Conservation (phyloP, 2,113 vertebrate species). For the Mus pahari region DNA sequence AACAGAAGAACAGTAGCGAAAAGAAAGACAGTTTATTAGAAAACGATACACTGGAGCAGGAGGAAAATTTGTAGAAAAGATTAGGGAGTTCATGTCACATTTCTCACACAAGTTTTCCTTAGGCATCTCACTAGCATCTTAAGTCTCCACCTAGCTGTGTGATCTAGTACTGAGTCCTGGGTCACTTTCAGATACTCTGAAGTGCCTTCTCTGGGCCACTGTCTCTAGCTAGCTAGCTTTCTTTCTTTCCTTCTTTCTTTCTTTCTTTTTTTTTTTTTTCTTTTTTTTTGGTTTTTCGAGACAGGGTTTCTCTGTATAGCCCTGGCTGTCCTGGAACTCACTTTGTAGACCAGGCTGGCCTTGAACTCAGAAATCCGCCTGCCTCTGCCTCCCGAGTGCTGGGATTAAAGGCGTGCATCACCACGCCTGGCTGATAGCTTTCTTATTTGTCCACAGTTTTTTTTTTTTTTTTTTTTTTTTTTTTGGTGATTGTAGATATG, state of each 20-base stretch:
- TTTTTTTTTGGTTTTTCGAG: too few species aligned
- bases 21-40: background rate
- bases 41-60: background rate
- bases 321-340: too few species aligned
- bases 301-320: too few species aligned
- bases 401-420: too few species aligned
- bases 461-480: background rate
- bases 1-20: background rate
- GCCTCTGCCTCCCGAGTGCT: too few species aligned
- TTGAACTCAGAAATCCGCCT: too few species aligned
- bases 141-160: background rate
- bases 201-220: background rate
- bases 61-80: background rate
- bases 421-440: too few species aligned
- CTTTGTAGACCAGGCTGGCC: too few species aligned
- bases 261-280: too few species aligned
- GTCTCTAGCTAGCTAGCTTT: background rate
- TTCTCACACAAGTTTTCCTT: background rate
- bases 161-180: background rate
- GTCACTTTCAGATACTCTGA: background rate
- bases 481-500: background rate
- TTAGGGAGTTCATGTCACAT: background rate
- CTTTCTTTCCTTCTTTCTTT: too few species aligned
- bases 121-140: background rate
- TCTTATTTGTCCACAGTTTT: background rate